A percentile compares a stretch with the other conserved stretches of the same genome.
Evolutionary conservation across 2,113 vertebrate genomes (phyloP).

Genomic region (Saguinus imperator): DNA sequence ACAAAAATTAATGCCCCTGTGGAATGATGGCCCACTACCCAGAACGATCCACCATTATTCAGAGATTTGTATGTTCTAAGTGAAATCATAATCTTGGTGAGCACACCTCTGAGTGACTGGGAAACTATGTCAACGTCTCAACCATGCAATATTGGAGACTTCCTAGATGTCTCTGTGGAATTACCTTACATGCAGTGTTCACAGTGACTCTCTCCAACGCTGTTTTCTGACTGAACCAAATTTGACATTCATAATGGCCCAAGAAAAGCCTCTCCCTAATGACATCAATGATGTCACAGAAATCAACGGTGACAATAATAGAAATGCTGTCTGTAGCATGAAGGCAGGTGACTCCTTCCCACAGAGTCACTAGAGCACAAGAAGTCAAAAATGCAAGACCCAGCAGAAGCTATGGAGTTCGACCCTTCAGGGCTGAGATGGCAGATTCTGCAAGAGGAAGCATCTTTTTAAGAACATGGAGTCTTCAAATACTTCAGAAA

Average conservation of each 20-base stretch:
- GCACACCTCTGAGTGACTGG: not conserved
- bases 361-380: fast-evolving
- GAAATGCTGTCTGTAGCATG: not conserved
- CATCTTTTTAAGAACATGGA: not conserved
- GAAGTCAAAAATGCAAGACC: not conserved
- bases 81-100: not conserved
- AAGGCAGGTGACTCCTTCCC: not conserved
- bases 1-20: not conserved
- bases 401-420: fast-evolving
- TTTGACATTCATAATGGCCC: constrained; percentile 13
- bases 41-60: not conserved
- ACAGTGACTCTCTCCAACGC: not conserved
- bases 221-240: not conserved
- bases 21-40: not conserved
- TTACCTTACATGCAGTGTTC: too few species aligned
- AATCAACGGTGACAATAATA: not conserved
- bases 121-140: not conserved
- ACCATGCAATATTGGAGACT: fast-evolving
- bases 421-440: not conserved
- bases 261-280: not conserved
- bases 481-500: not conserved
- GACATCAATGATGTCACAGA: not conserved
- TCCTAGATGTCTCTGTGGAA: not conserved
- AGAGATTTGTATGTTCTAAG: not conserved
- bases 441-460: not conserved